These are phyloP conservation scores for Mythimna pallens DNA, from an alignment of 2,888 invertebrate species.

Conservation along the genomic window DNA sequence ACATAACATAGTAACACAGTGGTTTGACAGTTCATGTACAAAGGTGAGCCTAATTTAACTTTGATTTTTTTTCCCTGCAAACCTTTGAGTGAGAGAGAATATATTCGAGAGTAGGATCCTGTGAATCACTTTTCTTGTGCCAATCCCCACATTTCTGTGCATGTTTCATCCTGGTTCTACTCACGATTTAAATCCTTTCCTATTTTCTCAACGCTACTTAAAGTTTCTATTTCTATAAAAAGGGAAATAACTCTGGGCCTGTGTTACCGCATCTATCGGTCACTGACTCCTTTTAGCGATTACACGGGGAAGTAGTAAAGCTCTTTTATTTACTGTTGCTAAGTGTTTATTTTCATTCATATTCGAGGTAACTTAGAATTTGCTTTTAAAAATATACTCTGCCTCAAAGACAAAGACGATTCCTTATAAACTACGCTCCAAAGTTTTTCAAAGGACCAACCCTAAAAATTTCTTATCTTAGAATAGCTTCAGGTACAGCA, in stretches of 20 bases:
- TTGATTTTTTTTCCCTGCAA: no score
- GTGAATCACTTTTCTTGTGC: no score
- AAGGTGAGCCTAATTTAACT: no score
- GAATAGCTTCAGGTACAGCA: background rate
- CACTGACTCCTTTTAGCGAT: constrained; percentile 50
- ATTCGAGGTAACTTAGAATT: background rate
- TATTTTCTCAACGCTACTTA: background rate
- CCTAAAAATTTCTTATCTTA: constrained; percentile 4
- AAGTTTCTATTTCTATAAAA: constrained; percentile 20
- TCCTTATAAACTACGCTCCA: constrained; percentile 17
- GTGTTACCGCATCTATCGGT: constrained; percentile 40
- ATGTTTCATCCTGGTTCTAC: no score
- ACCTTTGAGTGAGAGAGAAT: no score
- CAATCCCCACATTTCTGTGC: no score
- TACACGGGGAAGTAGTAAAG: constrained; percentile 16
- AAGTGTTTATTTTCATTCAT: background rate
- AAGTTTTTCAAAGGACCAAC: constrained; percentile 19
- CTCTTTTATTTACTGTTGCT: constrained; percentile 8
- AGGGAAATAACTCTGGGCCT: background rate
- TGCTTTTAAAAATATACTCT: background rate
- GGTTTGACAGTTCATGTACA: no score
- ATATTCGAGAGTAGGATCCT: no score
- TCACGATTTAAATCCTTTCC: no score
- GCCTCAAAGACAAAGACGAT: constrained; percentile 7
- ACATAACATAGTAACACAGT: no score